A percentile compares a stretch with the other conserved stretches of the same genome.
phyloP scores from a whole-genome alignment of 1,140 invertebrate species.

The Formica selysi region DNA sequence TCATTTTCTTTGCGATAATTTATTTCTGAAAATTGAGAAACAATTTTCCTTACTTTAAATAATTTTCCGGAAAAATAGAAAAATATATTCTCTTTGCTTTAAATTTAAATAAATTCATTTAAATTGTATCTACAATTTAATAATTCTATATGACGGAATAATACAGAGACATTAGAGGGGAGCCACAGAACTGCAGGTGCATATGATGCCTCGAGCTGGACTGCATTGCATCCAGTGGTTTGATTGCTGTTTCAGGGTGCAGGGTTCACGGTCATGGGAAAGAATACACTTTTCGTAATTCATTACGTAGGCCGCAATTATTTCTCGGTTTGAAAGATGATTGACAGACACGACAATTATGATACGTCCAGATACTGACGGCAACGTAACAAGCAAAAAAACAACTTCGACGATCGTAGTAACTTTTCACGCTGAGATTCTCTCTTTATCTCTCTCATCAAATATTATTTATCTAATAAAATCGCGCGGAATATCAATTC shows the following conservation, averaged over 20 bases:
- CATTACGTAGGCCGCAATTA: background rate
- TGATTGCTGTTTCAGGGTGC: slow-evolving; percentile 13
- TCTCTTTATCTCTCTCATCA: background rate
- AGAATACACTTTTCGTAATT: background rate
- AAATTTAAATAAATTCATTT: background rate
- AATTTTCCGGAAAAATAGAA: background rate
- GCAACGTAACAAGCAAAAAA: too few species aligned
- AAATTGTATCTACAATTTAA: background rate
- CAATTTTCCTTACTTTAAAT: background rate
- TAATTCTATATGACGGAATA: background rate
- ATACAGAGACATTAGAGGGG: background rate
- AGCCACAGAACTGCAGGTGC: background rate
- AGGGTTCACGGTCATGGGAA: slow-evolving; percentile 33
- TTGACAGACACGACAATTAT: background rate
- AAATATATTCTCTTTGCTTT: background rate
- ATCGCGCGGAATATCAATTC: background rate
- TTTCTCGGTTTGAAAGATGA: slow-evolving; percentile 8
- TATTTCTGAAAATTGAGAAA: too few species aligned
- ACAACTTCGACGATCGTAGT: too few species aligned
- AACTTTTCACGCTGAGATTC: background rate
- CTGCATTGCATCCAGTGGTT: background rate
- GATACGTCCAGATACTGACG: background rate
- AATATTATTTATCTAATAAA: slow-evolving; percentile 39
- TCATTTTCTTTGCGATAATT: too few species aligned
- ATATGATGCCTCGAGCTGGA: background rate